Base-by-base conservation (phyloP, 2,888 invertebrate species). In the Trichacis sp. region DNA sequence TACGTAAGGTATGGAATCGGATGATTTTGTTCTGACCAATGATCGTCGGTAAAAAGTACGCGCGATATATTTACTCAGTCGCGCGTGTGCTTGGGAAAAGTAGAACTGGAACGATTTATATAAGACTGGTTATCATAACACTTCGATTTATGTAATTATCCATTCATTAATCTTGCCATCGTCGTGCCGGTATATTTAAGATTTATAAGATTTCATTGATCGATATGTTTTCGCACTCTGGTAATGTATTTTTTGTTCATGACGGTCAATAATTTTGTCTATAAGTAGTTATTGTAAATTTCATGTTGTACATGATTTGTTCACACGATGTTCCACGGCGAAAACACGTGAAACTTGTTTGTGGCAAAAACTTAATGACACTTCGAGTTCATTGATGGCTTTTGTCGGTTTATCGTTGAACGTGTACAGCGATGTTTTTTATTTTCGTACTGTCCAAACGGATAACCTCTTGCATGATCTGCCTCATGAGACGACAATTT, bases 341-440 rank as follows among this genome's bases (percentile, higher is more conserved):
- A 9, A 12, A 29, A 3, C 47, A 47, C 47, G 47, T 47, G 47
- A 14, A 47, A 12, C 19, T 46, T 18, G 11, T n/a, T n/a, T n/a
- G n/a, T n/a, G n/a, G n/a, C n/a, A n/a, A n/a, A n/a, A n/a, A n/a
- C 40, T 20, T 42, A 15, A 42, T 9, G 18, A 45, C n/a, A n/a
- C n/a, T n/a, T n/a, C n/a, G n/a, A n/a, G 52, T 68, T 64, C 68
- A 70, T 70, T 68, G 65, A 70, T 65, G 65, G 52, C 53, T 58
- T 38, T 46, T 11, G 40, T 12, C 47, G 51, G 20, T 53, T 68
- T 70, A 62, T 68, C 62, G 29, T 19, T 30, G 53, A 29, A 19
- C 15, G 46, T 18, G n/a, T 46, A 14, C 14, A 46, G 24, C 24
- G 55, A 62, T 52, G 56, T 59, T 59, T 45, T 66, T 53, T 66